These are phyloP conservation scores for Ecdyonurus torrentis DNA, from an alignment of 2,888 invertebrate species.

Conservation along the genomic window DNA sequence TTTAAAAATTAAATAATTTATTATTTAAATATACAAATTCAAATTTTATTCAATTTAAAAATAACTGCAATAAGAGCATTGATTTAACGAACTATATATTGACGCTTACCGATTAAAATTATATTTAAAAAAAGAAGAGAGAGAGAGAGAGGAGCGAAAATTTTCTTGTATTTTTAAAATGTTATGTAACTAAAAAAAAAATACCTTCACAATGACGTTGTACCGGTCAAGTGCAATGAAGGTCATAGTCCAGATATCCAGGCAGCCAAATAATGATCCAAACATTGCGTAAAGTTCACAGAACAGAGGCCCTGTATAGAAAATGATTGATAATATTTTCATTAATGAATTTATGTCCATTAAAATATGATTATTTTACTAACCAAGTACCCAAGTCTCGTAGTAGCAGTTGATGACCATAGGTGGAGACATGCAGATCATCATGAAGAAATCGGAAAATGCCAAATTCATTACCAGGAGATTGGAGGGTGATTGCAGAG, in stretches of 20 bases:
- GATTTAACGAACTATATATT: no score
- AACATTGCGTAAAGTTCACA: constrained; percentile 77
- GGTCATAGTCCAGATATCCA: constrained; percentile 89
- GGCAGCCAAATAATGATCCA: constrained; percentile 78
- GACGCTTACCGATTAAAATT: no score
- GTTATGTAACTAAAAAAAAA: not conserved
- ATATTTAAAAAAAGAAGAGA: constrained; percentile 2
- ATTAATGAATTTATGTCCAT: not conserved
- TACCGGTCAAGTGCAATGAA: constrained; percentile 86
- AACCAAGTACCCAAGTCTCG: constrained; percentile 41
- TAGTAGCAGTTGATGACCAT: constrained; percentile 73
- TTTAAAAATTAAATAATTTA: no score
- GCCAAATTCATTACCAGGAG: constrained; percentile 81
- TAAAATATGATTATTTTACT: constrained; percentile 8
- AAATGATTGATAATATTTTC: constrained; percentile 3
- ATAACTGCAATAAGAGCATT: no score
- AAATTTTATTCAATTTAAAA: no score
- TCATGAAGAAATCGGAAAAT: constrained; percentile 80
- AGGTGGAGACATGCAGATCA: constrained; percentile 63
- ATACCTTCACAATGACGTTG: constrained; percentile 74
- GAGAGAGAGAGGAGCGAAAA: not conserved
- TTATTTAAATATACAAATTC: no score
- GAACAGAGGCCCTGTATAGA: constrained; percentile 48
- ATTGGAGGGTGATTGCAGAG: constrained; percentile 76
- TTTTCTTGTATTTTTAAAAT: not conserved